Evolutionary conservation across 2,113 vertebrate species (phyloP).

Genomic region (Caranx ignobilis): DNA sequence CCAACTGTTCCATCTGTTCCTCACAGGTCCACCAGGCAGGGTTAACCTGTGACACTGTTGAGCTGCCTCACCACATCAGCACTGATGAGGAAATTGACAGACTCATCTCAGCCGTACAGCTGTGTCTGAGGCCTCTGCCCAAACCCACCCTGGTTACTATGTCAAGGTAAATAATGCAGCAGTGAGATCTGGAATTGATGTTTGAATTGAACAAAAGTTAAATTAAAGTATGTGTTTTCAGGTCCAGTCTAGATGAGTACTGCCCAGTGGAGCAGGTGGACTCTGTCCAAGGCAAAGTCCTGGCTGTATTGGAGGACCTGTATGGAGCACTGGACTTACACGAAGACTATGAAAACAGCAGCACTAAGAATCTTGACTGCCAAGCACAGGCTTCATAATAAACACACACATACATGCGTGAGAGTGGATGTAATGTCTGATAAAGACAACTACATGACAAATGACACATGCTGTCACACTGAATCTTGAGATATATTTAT

Average conservation of each 20-base stretch:
- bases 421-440: background rate
- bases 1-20: background rate
- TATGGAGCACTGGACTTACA: conserved; percentile 90
- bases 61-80: conserved; percentile 96
- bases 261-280: conserved; percentile 95
- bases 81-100: conserved; percentile 88
- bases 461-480: background rate
- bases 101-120: conserved; percentile 84
- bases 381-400: conserved; percentile 49
- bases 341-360: conserved; percentile 83
- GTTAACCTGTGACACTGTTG: conserved; percentile 93
- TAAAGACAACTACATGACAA: background rate
- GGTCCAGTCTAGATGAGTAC: conserved; percentile 98
- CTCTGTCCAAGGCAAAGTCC: conserved; percentile 88
- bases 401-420: background rate
- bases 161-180: conserved; percentile 85
- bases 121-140: conserved; percentile 86
- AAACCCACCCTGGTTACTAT: conserved; percentile 92
- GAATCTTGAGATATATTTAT: background rate
- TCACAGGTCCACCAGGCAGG: conserved; percentile 95
- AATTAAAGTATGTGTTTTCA: conserved; percentile 63
- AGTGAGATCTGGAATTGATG: background rate
- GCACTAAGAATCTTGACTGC: conserved; percentile 9
- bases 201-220: background rate
- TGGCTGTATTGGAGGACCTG: conserved; percentile 80